phyloP scores from a whole-genome alignment of 1,140 invertebrate genomes.

The Hylaeus volcanicus region DNA sequence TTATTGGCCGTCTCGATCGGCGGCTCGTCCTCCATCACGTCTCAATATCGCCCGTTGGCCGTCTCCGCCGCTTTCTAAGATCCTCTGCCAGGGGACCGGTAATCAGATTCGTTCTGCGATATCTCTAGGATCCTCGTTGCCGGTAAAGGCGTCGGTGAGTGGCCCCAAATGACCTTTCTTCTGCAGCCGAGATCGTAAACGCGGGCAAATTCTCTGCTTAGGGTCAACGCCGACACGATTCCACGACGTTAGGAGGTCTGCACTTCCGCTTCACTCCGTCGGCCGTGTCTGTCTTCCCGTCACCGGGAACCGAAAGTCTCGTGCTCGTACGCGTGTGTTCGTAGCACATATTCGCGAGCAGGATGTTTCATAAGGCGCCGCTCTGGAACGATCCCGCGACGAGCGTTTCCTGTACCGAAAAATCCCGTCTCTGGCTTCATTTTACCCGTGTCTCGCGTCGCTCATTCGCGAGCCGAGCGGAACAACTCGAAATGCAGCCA shows the following conservation, averaged over 20 bases:
- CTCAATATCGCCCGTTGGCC: conserved; percentile 40
- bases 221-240: conserved; percentile 27
- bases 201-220: conserved; percentile 27
- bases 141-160: conserved; percentile 45
- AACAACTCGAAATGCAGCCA: conserved; percentile 14
- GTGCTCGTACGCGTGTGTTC: conserved; percentile 3
- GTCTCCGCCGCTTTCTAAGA: conserved; percentile 38
- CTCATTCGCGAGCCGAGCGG: not conserved
- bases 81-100: conserved; percentile 31
- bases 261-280: conserved; percentile 18
- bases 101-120: conserved; percentile 48
- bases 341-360: conserved; percentile 31
- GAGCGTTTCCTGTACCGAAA: conserved; percentile 36
- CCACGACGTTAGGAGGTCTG: not conserved
- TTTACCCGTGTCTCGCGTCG: not conserved
- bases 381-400: conserved; percentile 36
- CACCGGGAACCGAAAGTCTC: conserved; percentile 23
- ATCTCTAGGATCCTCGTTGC: conserved; percentile 37
- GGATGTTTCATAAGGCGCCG: conserved; percentile 47
- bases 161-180: conserved; percentile 47
- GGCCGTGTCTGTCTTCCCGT: conserved; percentile 1
- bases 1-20: not conserved
- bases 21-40: conserved; percentile 13
- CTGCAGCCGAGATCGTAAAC: conserved; percentile 13
- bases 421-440: not conserved